phyloP scores from a whole-genome alignment of 2,797 vertebrate species.

The Acipenser transmontanus region DNA sequence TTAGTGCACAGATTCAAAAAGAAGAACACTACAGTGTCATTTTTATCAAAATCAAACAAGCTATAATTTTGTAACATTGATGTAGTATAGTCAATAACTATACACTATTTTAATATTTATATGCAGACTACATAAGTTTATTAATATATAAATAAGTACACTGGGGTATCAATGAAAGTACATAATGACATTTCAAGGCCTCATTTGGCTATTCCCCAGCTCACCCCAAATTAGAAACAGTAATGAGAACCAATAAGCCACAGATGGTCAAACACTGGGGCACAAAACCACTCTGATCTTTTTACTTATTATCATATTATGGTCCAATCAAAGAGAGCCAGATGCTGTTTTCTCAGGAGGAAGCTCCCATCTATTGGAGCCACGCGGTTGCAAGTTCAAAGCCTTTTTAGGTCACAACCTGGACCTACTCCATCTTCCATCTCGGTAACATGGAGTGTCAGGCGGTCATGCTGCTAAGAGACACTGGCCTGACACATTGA shows the following conservation, averaged over 20 bases:
- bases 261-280: constrained; percentile 71
- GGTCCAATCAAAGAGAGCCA: constrained; percentile 55
- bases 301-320: constrained; percentile 45
- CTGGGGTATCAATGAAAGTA: constrained; percentile 51
- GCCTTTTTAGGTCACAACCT: constrained; percentile 39
- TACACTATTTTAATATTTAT: too few relatives aligned
- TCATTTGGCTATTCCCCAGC: constrained; percentile 68
- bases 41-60: too few relatives aligned
- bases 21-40: too few relatives aligned
- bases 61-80: too few relatives aligned
- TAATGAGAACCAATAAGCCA: constrained; percentile 70
- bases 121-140: background rate
- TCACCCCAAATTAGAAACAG: constrained; percentile 69
- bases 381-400: constrained; percentile 62
- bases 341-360: constrained; percentile 56
- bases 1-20: too few relatives aligned
- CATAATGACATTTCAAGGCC: constrained; percentile 67
- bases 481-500: constrained; percentile 44
- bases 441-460: background rate
- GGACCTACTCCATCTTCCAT: constrained; percentile 19
- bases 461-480: constrained; percentile 29
- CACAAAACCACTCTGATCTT: constrained; percentile 52
- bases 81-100: too few relatives aligned
- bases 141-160: constrained; percentile 72
- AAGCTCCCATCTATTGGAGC: constrained; percentile 49